Evolutionary conservation across 2,113 vertebrate species (phyloP), one percentile per base, ranked within the genome.

Genomic region (Ciconia maguari): DNA sequence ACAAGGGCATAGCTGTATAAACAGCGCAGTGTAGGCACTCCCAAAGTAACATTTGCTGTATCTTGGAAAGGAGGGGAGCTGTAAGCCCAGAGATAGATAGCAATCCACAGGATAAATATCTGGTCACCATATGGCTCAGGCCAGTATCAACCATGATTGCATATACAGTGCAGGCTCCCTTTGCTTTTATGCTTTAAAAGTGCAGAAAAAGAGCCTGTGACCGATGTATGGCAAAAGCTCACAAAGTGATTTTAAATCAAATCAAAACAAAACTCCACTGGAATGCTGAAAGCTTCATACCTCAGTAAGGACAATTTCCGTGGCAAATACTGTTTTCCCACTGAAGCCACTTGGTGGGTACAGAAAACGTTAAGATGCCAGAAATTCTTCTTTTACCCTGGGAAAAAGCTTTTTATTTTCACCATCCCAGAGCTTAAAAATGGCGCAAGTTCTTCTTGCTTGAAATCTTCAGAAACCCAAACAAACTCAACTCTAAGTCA

Each of bases 351-450:
- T 95, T 72, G 36, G 27, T 87, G 58, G 74, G 58, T 94, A 94
- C 66, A 89, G 77, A 96, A 94, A 95, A 93, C 3, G 22, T 78
- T 81, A 94, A 82, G 87, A 94, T 96, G 81, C 69, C 94, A 94
- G 70, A 94, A 97, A 94, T 97, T 96, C 77, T 79, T 96, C 85
- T 87, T 92, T 71, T 84, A 89, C 57, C 70, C 87, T 93, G 91
- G 91, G 95, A 92, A 94, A 95, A 96, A 70, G 48, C 42, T 78
- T 95, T 95, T 96, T 87, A 69, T 93, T 94, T 90, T 92, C 64
- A 57, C 26, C 89, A 13, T 64, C 64, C 34, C 26, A 30, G 72
- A 58, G 52, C 72, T 96, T 92, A 84, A 94, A 96, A 95, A 76
- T 72, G 92, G 48, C 54, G 44, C 19, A 49, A 84, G 54, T 81